These are phyloP conservation scores for Percopsis transmontana DNA, from an alignment of 2,113 vertebrate genomes.

Conservation along the genomic window DNA sequence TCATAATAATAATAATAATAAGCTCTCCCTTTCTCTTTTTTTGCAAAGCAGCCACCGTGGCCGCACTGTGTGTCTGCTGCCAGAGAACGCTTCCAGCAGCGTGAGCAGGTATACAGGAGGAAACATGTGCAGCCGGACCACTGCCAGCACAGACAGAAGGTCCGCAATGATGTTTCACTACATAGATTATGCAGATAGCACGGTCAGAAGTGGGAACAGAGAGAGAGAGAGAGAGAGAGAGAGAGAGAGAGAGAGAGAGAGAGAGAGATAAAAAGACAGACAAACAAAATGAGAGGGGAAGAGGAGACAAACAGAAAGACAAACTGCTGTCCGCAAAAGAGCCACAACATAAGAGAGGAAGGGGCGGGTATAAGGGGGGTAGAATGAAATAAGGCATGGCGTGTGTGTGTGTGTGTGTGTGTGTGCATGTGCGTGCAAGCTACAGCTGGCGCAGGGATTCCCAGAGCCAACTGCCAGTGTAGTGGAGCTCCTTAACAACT, in stretches of 20 bases:
- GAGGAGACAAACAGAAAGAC: conserved; percentile 20
- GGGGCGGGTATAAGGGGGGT: background rate
- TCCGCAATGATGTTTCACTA: conserved; percentile 76
- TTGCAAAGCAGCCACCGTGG: too few relatives aligned
- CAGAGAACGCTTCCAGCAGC: conserved; percentile 70
- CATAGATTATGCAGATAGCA: conserved; percentile 76
- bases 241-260: conserved; percentile 23
- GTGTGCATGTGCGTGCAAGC: conserved; percentile 47
- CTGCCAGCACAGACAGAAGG: conserved; percentile 76
- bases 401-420: background rate
- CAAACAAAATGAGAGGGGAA: conserved; percentile 49
- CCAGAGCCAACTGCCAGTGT: conserved; percentile 81
- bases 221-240: conserved; percentile 17
- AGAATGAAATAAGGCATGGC: conserved; percentile 46
- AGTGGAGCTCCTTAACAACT: conserved; percentile 84
- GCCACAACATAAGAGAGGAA: background rate
- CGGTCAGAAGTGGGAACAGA: conserved; percentile 67
- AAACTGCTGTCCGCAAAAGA: conserved; percentile 14
- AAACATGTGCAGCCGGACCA: conserved; percentile 74
- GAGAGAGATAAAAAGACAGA: conserved; percentile 43
- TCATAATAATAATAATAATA: too few relatives aligned
- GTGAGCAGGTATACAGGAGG: conserved; percentile 75
- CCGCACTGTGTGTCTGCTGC: conserved; percentile 32
- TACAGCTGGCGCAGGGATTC: conserved; percentile 83
- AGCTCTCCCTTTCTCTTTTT: background rate